Conservation (phyloP, 2,888 invertebrate genomes). For the Icerya purchasi region DNA sequence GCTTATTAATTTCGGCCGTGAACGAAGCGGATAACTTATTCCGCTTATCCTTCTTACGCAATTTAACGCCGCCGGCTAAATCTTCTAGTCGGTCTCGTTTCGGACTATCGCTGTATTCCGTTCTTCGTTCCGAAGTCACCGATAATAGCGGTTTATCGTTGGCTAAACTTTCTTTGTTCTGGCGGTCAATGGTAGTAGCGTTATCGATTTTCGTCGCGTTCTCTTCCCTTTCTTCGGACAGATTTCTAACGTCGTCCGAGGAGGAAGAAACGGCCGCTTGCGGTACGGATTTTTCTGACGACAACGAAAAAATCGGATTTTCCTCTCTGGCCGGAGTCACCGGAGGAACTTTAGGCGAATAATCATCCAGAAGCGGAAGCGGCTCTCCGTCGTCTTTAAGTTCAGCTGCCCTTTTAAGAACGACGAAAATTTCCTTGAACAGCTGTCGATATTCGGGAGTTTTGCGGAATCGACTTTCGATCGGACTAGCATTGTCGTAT, state of each 20-base stretch:
- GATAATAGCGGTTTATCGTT: not conserved
- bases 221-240: not conserved
- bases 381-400: constrained; percentile 61
- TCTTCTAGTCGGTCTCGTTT: constrained; percentile 55
- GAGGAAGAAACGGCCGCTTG: not conserved
- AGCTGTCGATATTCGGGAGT: constrained; percentile 58
- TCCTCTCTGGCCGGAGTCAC: constrained; percentile 37
- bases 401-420: constrained; percentile 60
- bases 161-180: too few species aligned
- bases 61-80: constrained; percentile 39
- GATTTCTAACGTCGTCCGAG: not conserved
- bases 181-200: not conserved
- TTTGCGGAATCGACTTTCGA: constrained; percentile 60
- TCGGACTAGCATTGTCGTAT: constrained; percentile 56
- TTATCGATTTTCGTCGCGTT: not conserved
- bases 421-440: constrained; percentile 64
- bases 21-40: too few species aligned
- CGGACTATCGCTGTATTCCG: constrained; percentile 20
- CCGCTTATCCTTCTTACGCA: constrained; percentile 35
- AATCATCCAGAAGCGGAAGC: constrained; percentile 44
- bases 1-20: too few species aligned
- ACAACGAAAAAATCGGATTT: constrained; percentile 4
- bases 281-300: not conserved
- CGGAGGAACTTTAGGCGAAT: constrained; percentile 35
- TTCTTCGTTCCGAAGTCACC: not conserved